phyloP scores from a whole-genome alignment of 2,797 vertebrate genomes.

The Anolis apletophallus region DNA sequence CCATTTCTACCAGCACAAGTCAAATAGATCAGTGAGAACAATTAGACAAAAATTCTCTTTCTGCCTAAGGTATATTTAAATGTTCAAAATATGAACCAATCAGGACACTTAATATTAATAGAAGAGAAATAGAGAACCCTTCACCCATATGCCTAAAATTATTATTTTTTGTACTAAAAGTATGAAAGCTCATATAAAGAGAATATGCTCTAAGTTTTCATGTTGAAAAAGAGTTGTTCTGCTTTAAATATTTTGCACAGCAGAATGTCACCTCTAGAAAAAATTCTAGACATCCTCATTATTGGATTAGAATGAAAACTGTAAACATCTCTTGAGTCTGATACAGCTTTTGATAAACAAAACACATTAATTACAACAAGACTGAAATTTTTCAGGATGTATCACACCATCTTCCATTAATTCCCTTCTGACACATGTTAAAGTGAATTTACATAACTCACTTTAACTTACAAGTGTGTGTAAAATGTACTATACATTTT shows the following conservation, averaged over 20 bases:
- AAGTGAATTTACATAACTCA: too few species aligned
- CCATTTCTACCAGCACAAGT: constrained; percentile 11
- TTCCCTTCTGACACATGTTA: too few species aligned
- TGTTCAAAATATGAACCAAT: constrained; percentile 15
- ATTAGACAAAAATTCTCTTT: constrained; percentile 27
- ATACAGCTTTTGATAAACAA: background rate
- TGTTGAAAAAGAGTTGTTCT: background rate
- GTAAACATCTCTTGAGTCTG: background rate
- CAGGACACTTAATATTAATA: constrained; percentile 10
- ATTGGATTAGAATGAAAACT: constrained; percentile 2
- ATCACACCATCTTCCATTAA: too few species aligned
- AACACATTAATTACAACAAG: background rate
- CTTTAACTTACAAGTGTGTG: too few species aligned
- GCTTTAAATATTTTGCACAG: background rate
- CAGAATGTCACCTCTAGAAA: constrained; percentile 6
- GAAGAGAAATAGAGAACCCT: background rate
- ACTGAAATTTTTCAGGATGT: too few species aligned
- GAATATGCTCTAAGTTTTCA: background rate
- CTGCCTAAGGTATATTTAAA: constrained; percentile 10
- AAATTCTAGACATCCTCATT: background rate
- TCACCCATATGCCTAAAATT: background rate
- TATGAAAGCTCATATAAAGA: background rate
- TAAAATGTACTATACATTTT: too few species aligned
- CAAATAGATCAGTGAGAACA: constrained; percentile 26
- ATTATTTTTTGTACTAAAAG: background rate